Conservation (phyloP, 2,113 vertebrate genomes). For the Hyla sarda region DNA sequence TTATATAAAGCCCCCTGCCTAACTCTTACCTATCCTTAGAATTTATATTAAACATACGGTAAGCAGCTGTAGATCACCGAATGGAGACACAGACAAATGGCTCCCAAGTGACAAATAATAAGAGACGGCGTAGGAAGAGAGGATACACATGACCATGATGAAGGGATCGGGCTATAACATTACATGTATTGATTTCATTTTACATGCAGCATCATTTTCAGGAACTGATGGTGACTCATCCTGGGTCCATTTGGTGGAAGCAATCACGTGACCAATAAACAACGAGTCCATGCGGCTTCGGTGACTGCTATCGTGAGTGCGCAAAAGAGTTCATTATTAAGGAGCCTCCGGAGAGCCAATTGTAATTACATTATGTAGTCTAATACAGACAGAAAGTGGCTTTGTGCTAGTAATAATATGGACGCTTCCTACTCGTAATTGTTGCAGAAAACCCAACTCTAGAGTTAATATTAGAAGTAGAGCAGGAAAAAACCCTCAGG, state of each 20-base stretch:
- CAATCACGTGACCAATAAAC: neutral
- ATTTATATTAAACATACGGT: too few relatives aligned
- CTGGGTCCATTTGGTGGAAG: neutral
- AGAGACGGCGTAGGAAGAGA: conserved; percentile 11
- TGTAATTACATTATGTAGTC: conserved; percentile 5
- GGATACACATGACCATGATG: conserved; percentile 11
- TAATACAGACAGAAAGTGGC: neutral
- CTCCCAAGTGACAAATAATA: conserved; percentile 30
- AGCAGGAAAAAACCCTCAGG: too few relatives aligned
- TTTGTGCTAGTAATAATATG: neutral
- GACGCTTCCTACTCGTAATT: neutral
- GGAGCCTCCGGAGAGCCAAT: conserved; percentile 7
- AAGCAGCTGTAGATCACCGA: too few relatives aligned
- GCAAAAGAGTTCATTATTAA: conserved; percentile 20
- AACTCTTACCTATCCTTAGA: too few relatives aligned
- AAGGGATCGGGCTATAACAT: conserved; percentile 23
- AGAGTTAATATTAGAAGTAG: too few relatives aligned
- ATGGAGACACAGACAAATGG: conserved; percentile 25
- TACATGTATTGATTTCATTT: conserved; percentile 47
- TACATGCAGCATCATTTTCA: conserved; percentile 46
- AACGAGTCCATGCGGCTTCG: conserved; percentile 11
- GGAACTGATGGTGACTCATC: conserved; percentile 39
- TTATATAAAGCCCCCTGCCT: too few relatives aligned
- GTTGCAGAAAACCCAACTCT: neutral
- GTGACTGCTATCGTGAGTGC: neutral